These are phyloP conservation scores for Gobio gobio DNA, from an alignment of 2,113 vertebrate genomes.

Conservation along the genomic window DNA sequence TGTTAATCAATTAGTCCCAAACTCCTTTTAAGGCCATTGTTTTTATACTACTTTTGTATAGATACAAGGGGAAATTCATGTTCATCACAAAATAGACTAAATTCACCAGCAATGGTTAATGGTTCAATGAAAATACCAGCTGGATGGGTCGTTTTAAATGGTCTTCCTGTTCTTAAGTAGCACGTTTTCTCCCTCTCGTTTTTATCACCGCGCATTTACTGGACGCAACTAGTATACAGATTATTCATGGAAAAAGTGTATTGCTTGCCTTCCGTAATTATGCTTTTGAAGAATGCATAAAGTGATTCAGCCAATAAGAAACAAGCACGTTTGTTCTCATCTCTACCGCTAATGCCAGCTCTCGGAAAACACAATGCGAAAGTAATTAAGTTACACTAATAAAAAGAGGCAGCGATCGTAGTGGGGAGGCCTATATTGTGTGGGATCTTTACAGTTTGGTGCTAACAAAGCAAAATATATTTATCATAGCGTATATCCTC, in stretches of 20 bases:
- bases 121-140: conserved; percentile 18
- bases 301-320: background rate
- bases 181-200: background rate
- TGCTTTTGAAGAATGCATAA: conserved; percentile 8
- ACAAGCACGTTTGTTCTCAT: background rate
- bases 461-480: background rate
- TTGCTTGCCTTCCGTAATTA: background rate
- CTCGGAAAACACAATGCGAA: background rate
- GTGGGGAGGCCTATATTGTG: background rate
- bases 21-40: background rate
- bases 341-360: background rate
- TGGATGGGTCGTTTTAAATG: background rate
- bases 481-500: background rate
- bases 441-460: background rate
- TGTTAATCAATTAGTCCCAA: background rate
- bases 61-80: background rate
- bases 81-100: background rate
- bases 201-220: background rate
- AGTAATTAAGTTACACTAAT: conserved; percentile 1
- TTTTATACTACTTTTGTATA: conserved; percentile 30
- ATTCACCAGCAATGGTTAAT: conserved; percentile 46
- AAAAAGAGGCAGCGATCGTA: background rate
- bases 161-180: conserved; percentile 30
- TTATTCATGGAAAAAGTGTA: background rate
- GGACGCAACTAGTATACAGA: background rate